Percentiles rank a stretch among this genome's conserved stretches.
Conservation (phyloP, 2,888 invertebrate genomes). For the Diploptera punctata region DNA sequence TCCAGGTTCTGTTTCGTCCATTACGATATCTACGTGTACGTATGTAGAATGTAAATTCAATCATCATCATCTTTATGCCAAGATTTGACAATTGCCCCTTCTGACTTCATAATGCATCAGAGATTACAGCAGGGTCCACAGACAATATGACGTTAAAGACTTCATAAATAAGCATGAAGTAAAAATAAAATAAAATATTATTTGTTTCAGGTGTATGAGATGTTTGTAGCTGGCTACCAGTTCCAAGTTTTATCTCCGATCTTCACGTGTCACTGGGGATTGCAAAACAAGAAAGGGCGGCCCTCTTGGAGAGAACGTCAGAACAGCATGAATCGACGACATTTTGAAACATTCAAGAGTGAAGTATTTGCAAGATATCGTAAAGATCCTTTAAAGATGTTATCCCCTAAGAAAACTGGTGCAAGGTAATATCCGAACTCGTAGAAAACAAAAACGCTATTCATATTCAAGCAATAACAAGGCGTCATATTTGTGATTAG, state of each 20-base stretch:
- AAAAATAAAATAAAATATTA: neutral
- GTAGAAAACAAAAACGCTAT: too few relatives aligned
- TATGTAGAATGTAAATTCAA: too few relatives aligned
- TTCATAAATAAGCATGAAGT: too few relatives aligned
- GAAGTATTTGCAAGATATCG: slow-evolving; percentile 81
- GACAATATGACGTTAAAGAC: too few relatives aligned
- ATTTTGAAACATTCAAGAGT: slow-evolving; percentile 82
- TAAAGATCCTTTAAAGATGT: slow-evolving; percentile 59
- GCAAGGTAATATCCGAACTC: slow-evolving; percentile 23
- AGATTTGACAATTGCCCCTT: too few relatives aligned
- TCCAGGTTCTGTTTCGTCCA: too few relatives aligned
- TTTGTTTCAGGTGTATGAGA: slow-evolving; percentile 82
- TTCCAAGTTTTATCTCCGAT: slow-evolving; percentile 87
- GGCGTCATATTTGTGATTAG: too few relatives aligned
- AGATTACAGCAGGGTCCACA: too few relatives aligned
- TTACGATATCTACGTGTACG: too few relatives aligned
- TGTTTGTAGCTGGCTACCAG: slow-evolving; percentile 87
- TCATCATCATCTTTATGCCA: too few relatives aligned
- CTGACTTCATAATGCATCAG: too few relatives aligned
- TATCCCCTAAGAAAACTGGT: slow-evolving; percentile 10
- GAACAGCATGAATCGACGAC: slow-evolving; percentile 80
- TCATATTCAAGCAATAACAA: too few relatives aligned
- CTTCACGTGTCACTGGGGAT: slow-evolving; percentile 90
- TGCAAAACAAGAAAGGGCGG: slow-evolving; percentile 78
- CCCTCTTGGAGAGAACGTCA: slow-evolving; percentile 89